Conservation (phyloP, 2,888 invertebrate genomes). For the Meandrusa payeni region DNA sequence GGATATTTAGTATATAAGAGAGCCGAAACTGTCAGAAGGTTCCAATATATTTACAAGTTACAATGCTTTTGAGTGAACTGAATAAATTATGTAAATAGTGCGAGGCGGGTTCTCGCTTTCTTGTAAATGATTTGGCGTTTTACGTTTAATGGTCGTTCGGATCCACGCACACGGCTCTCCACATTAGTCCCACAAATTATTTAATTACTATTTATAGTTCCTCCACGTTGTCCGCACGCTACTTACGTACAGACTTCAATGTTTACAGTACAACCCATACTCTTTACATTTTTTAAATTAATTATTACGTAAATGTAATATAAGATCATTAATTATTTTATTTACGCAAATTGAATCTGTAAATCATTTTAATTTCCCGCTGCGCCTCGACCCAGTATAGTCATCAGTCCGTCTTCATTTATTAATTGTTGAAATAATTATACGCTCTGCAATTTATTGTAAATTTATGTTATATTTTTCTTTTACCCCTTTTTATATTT, state of each 20-base stretch:
- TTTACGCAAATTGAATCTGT: neutral
- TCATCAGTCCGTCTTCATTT: slow-evolving; percentile 10
- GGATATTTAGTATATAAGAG: too few species aligned
- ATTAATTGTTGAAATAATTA: slow-evolving; percentile 7
- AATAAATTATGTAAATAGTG: slow-evolving; percentile 78
- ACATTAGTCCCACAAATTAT: slow-evolving; percentile 66
- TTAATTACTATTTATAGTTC: slow-evolving; percentile 60
- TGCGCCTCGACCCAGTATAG: slow-evolving; percentile 1
- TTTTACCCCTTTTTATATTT: neutral
- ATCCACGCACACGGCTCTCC: slow-evolving; percentile 53
- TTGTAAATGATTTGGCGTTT: slow-evolving; percentile 77
- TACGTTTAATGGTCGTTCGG: slow-evolving; percentile 59
- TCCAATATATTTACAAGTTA: slow-evolving; percentile 23
- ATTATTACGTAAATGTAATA: slow-evolving; percentile 18
- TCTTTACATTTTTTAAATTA: neutral
- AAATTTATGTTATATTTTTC: neutral
- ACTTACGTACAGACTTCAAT: neutral
- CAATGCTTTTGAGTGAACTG: slow-evolving; percentile 44
- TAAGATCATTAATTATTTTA: slow-evolving; percentile 13
- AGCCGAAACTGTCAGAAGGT: neutral
- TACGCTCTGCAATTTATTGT: slow-evolving; percentile 12
- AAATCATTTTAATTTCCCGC: slow-evolving; percentile 15
- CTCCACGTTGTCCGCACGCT: slow-evolving; percentile 26
- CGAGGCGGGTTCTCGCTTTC: slow-evolving; percentile 72
- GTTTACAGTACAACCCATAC: neutral